A percentile compares a stretch with the other conserved stretches of the same genome.
phyloP scores from a whole-genome alignment of 2,113 vertebrate genomes.

The Maccullochella peelii region DNA sequence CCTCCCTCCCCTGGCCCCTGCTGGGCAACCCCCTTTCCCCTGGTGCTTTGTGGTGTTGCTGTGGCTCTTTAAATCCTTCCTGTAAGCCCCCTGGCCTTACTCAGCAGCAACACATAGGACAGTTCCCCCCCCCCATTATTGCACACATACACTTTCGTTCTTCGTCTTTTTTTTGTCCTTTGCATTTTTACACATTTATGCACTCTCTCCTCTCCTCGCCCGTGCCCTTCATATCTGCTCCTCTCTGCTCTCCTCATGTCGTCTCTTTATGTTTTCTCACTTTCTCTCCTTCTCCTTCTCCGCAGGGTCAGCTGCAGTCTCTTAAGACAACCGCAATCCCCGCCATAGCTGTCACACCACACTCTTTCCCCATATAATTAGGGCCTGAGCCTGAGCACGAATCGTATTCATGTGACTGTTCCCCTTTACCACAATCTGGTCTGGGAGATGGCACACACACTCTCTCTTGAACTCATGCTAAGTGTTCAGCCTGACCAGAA shows the following conservation, averaged over 20 bases:
- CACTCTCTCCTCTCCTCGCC: constrained; percentile 16
- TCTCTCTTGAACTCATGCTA: constrained; percentile 74
- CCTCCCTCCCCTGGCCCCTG: constrained; percentile 66
- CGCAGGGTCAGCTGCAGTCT: constrained; percentile 75
- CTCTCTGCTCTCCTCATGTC: constrained; percentile 29
- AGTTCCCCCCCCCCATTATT: constrained; percentile 59
- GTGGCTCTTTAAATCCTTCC: constrained; percentile 75
- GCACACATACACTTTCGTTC: constrained; percentile 18
- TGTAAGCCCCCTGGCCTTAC: constrained; percentile 74
- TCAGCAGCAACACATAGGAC: constrained; percentile 71
- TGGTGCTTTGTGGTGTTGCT: constrained; percentile 79
- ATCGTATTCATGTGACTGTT: constrained; percentile 82
- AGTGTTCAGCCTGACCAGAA: constrained; percentile 77
- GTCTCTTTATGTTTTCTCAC: constrained; percentile 59
- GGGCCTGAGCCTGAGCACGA: constrained; percentile 76
- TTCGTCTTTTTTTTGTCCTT: not conserved
- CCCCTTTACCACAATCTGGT: constrained; percentile 81
- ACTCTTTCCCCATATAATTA: constrained; percentile 84
- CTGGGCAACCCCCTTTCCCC: constrained; percentile 71
- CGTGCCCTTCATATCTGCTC: constrained; percentile 6
- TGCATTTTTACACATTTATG: not conserved
- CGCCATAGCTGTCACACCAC: constrained; percentile 81
- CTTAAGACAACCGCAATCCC: constrained; percentile 77
- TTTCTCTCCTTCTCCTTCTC: constrained; percentile 58
- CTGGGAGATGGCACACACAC: constrained; percentile 72